Base-by-base conservation (phyloP, 2,888 invertebrate species). In the Thymelicus acteon region DNA sequence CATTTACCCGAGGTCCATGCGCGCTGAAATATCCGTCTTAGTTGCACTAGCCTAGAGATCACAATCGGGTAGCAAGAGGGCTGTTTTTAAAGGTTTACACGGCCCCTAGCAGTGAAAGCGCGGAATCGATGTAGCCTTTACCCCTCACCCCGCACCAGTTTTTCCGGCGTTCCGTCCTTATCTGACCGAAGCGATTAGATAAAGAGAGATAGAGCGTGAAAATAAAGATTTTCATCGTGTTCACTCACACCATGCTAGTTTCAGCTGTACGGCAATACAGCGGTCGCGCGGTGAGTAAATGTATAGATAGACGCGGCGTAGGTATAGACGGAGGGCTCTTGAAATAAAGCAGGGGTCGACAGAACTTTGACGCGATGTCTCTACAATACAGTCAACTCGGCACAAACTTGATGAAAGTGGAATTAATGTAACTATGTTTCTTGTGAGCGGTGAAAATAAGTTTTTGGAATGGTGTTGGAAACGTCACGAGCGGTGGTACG, bases 191-290 rank as follows among this genome's bases (percentile, higher is more conserved):
- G 90, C 91, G 93, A 93, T 93, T 93, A 93, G 93, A 93, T 93
- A 93, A 93, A 92, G 93, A 93, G 90, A 93, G 93, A 93, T 93
- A 93, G 91, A 93, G 93, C 93, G 93, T 93, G 92, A 93, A 93
- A 93, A 93, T 93, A 93, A 93, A 93, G 93, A 93, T 93, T 93
- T 93, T 93, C 93, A 93, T 93, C 93, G 93, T 93, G 93, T 93
- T 91, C 92, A 93, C 93, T 86, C 92, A 92, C 93, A 93, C 92
- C 84, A 81, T 74, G 80, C 79, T 82, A 85, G 86, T 88, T 89
- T 87, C 85, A 87, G 87, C 80, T 80, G 83, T 85, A 85, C 80
- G 80, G 82, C 84, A 81, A 86, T 87, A 84, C 84, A 85, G 88
- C 81, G 80, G 84, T 84, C 82, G 81, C 77, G 80, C 82, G 80